phyloP scores from a whole-genome alignment of 2,113 vertebrate species.

The Silurus meridionalis region DNA sequence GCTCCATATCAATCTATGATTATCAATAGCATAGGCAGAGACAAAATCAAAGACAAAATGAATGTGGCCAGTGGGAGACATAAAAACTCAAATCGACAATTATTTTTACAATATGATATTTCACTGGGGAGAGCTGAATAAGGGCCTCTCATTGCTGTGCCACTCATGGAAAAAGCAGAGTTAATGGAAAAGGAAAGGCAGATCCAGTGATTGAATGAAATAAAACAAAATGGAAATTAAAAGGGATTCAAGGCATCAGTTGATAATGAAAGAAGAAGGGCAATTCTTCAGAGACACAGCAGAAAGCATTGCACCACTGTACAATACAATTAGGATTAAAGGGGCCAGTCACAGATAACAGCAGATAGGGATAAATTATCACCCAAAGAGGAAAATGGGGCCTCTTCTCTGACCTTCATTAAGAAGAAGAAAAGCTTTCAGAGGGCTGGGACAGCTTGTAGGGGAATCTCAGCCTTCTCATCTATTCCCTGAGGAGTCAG shows the following conservation, averaged over 20 bases:
- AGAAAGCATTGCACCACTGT: slow-evolving; percentile 76
- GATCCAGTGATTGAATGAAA: slow-evolving; percentile 61
- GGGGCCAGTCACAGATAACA: slow-evolving; percentile 75
- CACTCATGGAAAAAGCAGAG: slow-evolving; percentile 44
- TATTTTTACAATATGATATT: slow-evolving; percentile 51
- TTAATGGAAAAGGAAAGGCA: slow-evolving; percentile 56
- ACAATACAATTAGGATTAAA: slow-evolving; percentile 85
- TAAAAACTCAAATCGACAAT: slow-evolving; percentile 51
- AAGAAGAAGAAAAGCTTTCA: slow-evolving; percentile 71
- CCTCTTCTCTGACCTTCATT: slow-evolving; percentile 82
- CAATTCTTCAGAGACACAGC: slow-evolving; percentile 72
- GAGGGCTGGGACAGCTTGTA: slow-evolving; percentile 58
- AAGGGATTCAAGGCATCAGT: slow-evolving; percentile 72
- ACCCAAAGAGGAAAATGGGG: slow-evolving; percentile 72
- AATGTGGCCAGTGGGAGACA: slow-evolving; percentile 47
- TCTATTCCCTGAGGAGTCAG: slow-evolving; percentile 37
- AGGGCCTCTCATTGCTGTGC: slow-evolving; percentile 21
- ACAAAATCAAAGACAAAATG: slow-evolving; percentile 49
- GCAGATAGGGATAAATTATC: slow-evolving; percentile 81
- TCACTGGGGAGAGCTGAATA: slow-evolving; percentile 33
- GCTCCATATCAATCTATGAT: slow-evolving; percentile 46
- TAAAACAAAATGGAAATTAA: slow-evolving; percentile 64
- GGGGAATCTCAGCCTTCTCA: slow-evolving; percentile 59
- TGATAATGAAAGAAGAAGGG: slow-evolving; percentile 75
- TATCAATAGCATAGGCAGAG: slow-evolving; percentile 48